These are phyloP conservation scores for Psophia crepitans DNA, from an alignment of 2,113 vertebrate species.

Conservation along the genomic window DNA sequence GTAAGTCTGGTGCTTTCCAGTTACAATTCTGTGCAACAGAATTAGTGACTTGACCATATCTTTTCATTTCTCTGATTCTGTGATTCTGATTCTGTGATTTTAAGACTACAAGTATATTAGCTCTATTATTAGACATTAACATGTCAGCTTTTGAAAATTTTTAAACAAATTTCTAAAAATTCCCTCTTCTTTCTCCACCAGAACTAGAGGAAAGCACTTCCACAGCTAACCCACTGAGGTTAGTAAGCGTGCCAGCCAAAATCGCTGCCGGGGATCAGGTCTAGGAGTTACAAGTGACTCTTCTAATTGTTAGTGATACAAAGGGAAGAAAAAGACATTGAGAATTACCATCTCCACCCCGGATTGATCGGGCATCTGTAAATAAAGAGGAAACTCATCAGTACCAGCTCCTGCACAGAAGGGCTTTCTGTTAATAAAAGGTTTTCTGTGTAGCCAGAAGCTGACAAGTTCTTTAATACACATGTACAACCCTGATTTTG, in stretches of 20 bases:
- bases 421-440: constrained; percentile 51
- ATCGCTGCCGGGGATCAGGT: background rate
- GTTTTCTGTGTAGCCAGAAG: background rate
- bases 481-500: background rate
- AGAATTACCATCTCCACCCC: constrained; percentile 77
- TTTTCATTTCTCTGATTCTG: too few species aligned
- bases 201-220: background rate
- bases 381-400: constrained; percentile 29
- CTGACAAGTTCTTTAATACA: background rate
- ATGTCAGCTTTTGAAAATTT: background rate
- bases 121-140: background rate
- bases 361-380: constrained; percentile 82
- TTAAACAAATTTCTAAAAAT: background rate
- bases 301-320: background rate
- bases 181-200: background rate
- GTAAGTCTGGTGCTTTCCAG: background rate
- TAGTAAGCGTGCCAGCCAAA: background rate
- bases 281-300: background rate
- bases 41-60: background rate
- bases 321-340: background rate
- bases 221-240: background rate
- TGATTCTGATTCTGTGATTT: too few species aligned
- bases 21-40: background rate
- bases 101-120: background rate
- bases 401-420: constrained; percentile 5